A percentile compares a stretch with the other conserved stretches of the same genome.
These are phyloP conservation scores for Himalopsyche japonica DNA, from an alignment of 2,888 invertebrate genomes.

Conservation along the genomic window DNA sequence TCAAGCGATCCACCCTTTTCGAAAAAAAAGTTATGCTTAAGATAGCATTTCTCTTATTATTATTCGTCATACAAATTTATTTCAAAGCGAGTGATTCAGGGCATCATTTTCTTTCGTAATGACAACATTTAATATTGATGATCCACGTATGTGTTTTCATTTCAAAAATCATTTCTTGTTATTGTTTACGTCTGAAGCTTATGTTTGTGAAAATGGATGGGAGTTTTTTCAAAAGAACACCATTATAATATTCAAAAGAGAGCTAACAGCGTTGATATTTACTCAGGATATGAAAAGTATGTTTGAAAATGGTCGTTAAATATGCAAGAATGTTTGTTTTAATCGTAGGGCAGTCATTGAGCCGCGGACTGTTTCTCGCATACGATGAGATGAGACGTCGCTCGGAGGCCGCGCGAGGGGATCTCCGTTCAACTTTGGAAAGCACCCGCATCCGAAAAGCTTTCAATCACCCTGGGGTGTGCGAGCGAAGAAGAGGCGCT, in stretches of 20 bases:
- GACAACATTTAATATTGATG: conserved; percentile 32
- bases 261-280: neutral
- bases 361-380: neutral
- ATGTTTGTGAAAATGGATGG: neutral
- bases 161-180: neutral
- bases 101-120: conserved; percentile 18
- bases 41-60: neutral
- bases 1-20: neutral
- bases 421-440: conserved; percentile 29
- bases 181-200: neutral
- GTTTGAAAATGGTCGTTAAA: neutral
- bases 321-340: neutral
- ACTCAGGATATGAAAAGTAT: neutral
- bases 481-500: conserved; percentile 9
- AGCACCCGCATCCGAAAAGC: conserved; percentile 33
- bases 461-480: conserved; percentile 27
- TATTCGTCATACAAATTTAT: too few species aligned
- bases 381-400: neutral
- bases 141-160: neutral
- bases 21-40: neutral
- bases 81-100: neutral
- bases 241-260: neutral
- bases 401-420: conserved; percentile 2
- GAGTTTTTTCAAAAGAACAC: neutral
- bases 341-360: neutral